These are phyloP conservation scores for Poecilia gillii DNA, from an alignment of 2,797 vertebrate genomes.

Conservation along the genomic window DNA sequence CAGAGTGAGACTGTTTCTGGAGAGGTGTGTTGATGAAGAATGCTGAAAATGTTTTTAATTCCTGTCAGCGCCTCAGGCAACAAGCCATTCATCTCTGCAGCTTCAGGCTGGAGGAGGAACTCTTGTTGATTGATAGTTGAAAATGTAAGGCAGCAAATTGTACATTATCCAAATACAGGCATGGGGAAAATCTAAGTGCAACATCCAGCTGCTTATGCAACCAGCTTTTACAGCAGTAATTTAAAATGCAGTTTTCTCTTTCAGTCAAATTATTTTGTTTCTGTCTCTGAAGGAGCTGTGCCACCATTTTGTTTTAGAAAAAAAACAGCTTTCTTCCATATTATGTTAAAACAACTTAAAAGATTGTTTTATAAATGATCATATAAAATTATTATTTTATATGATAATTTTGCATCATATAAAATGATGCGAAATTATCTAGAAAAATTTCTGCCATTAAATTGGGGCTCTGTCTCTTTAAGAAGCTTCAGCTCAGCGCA, in stretches of 20 bases:
- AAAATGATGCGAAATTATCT: too few relatives aligned
- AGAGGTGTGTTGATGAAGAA: background rate
- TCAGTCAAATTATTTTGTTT: too few relatives aligned
- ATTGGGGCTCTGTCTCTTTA: too few relatives aligned
- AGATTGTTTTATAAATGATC: too few relatives aligned
- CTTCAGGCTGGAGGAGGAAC: conserved; percentile 3
- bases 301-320: too few relatives aligned
- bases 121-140: conserved; percentile 8
- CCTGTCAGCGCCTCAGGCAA: conserved; percentile 7
- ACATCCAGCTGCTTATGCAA: background rate
- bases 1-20: background rate
- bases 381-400: too few relatives aligned
- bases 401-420: too few relatives aligned
- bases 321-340: too few relatives aligned
- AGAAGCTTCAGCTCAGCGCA: too few relatives aligned
- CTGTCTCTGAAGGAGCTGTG: too few relatives aligned
- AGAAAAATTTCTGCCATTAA: too few relatives aligned
- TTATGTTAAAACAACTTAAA: too few relatives aligned
- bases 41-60: background rate
- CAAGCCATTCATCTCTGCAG: conserved; percentile 9
- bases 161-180: conserved; percentile 20
- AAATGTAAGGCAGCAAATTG: conserved; percentile 23
- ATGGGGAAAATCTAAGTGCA: background rate
- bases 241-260: background rate
- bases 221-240: background rate